A percentile compares a stretch with the other conserved stretches of the same genome.
These are phyloP conservation scores for Netta rufina DNA, from an alignment of 2,797 vertebrate species.

Conservation along the genomic window DNA sequence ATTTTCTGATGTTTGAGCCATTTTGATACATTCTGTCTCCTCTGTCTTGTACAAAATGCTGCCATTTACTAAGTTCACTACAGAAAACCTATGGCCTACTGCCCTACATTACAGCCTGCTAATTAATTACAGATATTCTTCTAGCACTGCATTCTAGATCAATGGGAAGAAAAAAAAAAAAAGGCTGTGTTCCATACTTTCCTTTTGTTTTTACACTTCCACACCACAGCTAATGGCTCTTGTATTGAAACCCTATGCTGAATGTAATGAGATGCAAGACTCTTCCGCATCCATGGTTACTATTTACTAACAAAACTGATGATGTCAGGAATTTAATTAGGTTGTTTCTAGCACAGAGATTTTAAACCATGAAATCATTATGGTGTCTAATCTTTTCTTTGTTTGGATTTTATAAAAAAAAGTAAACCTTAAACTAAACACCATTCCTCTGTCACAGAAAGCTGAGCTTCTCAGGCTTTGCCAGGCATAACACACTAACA, in stretches of 20 bases:
- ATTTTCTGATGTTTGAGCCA: background rate
- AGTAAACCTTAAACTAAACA: slow-evolving; percentile 37
- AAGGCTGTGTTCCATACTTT: background rate
- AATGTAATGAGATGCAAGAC: slow-evolving; percentile 72
- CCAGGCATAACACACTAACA: slow-evolving; percentile 66
- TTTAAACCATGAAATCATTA: slow-evolving; percentile 73
- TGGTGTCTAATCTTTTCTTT: slow-evolving; percentile 72
- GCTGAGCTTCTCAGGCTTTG: slow-evolving; percentile 37
- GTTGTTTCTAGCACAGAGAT: slow-evolving; percentile 70
- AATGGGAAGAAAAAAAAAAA: background rate
- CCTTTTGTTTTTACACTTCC: slow-evolving; percentile 60
- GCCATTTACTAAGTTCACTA: background rate
- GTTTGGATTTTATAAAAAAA: slow-evolving; percentile 51
- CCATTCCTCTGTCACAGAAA: slow-evolving; percentile 45
- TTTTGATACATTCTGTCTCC: background rate
- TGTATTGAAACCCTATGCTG: slow-evolving; percentile 54
- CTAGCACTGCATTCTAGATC: slow-evolving; percentile 30
- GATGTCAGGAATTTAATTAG: slow-evolving; percentile 78
- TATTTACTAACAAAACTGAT: slow-evolving; percentile 78
- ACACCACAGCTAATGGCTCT: slow-evolving; percentile 52
- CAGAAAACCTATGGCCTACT: slow-evolving; percentile 36
- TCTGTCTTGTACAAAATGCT: background rate
- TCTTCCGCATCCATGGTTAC: slow-evolving; percentile 67
- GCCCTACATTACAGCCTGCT: slow-evolving; percentile 42
- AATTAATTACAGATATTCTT: slow-evolving; percentile 62